phyloP scores from a whole-genome alignment of 2,888 invertebrate species.

The Rapana venosa region DNA sequence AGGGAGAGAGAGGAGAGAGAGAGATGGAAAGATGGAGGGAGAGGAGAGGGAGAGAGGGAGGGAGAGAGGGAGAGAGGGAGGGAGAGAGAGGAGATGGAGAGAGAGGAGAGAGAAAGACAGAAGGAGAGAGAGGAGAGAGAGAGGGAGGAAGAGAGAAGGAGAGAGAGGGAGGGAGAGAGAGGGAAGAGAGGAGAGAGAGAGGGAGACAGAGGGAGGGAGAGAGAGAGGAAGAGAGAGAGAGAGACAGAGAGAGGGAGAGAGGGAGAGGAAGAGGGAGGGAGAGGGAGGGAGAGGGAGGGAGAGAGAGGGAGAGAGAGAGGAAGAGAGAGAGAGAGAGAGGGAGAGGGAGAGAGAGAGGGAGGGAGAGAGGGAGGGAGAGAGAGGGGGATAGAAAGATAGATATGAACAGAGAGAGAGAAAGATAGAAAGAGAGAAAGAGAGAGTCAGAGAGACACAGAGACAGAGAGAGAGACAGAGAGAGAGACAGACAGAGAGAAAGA shows the following conservation, averaged over 20 bases:
- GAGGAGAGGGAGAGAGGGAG: constrained; percentile 14
- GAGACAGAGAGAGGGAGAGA: constrained; percentile 25
- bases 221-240: background rate
- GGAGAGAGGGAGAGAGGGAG: constrained; percentile 27
- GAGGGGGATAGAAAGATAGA: background rate
- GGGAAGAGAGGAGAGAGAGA: background rate
- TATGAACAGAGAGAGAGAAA: background rate
- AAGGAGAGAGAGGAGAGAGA: constrained; percentile 15
- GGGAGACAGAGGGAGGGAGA: background rate
- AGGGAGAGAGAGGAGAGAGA: constrained; percentile 6
- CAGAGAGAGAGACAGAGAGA: background rate
- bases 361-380: constrained; percentile 20
- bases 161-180: constrained; percentile 18
- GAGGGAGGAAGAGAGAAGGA: background rate
- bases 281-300: constrained; percentile 34
- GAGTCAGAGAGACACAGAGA: background rate
- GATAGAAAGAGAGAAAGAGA: background rate
- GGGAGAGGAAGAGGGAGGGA: constrained; percentile 36
- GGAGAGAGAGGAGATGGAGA: constrained; percentile 32
- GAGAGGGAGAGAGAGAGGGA: background rate
- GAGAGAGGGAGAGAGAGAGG: constrained; percentile 32
- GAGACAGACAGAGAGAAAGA: background rate
- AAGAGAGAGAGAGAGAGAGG: constrained; percentile 3
- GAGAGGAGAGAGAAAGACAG: constrained; percentile 24
- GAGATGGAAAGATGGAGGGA: background rate